Evolutionary conservation across 2,888 invertebrate genomes (phyloP).

Genomic region (Hypercompe scribonia): DNA sequence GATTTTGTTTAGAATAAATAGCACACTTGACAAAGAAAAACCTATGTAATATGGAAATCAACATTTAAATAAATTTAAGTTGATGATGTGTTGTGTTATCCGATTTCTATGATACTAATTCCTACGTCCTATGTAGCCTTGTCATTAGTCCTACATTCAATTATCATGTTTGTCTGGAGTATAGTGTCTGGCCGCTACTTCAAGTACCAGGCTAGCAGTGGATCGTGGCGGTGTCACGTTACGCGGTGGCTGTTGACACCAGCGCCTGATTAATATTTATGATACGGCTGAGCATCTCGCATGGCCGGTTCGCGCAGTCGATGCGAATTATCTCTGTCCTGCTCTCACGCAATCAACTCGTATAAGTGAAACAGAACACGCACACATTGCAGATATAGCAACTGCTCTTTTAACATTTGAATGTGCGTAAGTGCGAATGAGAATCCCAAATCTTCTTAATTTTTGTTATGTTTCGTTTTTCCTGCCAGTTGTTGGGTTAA

Average conservation of each 20-base stretch:
- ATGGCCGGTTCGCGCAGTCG: conserved; percentile 83
- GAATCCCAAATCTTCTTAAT: conserved; percentile 82
- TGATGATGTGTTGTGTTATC: conserved; percentile 5
- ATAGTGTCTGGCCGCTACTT: conserved; percentile 68
- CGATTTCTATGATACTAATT: conserved; percentile 21
- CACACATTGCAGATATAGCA: conserved; percentile 68
- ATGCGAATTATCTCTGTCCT: conserved; percentile 79
- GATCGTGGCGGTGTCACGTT: conserved; percentile 84
- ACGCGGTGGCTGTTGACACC: conserved; percentile 87
- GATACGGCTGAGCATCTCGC: conserved; percentile 86
- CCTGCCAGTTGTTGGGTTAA: conserved; percentile 56
- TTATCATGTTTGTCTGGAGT: conserved; percentile 60
- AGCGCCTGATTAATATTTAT: conserved; percentile 87
- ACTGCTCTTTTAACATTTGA: conserved; percentile 76
- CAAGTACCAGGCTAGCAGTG: conserved; percentile 81
- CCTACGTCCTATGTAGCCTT: conserved; percentile 43
- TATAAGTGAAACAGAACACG: conserved; percentile 64
- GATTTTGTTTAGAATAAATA: conserved; percentile 45
- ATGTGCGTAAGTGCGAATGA: conserved; percentile 83
- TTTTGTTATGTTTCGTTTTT: conserved; percentile 72
- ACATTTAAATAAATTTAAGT: conserved; percentile 14
- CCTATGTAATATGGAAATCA: conserved; percentile 26
- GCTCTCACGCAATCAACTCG: conserved; percentile 65
- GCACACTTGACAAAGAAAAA: conserved; percentile 47
- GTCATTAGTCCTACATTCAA: conserved; percentile 48